Evolutionary conservation across 2,888 invertebrate species (phyloP).

Genomic region (Ochropleura leucogaster): DNA sequence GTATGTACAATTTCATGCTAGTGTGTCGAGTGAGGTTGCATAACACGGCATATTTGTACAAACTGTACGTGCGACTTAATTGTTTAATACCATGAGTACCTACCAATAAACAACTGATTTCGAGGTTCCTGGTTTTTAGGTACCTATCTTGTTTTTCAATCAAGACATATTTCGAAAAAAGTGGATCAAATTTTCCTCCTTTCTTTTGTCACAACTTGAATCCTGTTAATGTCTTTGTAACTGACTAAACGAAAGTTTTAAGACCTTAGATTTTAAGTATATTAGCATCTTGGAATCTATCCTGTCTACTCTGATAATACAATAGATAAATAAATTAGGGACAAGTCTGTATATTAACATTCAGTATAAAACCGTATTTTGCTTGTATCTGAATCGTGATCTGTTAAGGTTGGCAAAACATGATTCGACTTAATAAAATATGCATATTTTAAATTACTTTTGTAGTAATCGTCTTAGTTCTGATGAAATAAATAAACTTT

Average conservation of each 20-base stretch:
- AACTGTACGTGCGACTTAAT: constrained; percentile 16
- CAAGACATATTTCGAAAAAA: background rate
- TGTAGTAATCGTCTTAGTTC: constrained; percentile 19
- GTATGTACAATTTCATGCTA: constrained; percentile 71
- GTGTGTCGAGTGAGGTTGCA: constrained; percentile 51
- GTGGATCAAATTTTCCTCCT: background rate
- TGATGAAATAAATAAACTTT: constrained; percentile 16
- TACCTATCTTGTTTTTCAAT: background rate
- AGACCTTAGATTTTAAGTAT: constrained; percentile 3
- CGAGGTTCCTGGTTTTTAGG: background rate
- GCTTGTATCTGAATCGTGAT: constrained; percentile 76
- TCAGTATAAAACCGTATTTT: constrained; percentile 78
- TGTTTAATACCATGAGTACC: constrained; percentile 17
- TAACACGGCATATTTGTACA: constrained; percentile 39
- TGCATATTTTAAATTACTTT: constrained; percentile 52
- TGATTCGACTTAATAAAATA: constrained; percentile 69
- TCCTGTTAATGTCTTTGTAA: constrained; percentile 4
- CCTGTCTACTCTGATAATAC: constrained; percentile 70
- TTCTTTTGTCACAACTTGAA: background rate
- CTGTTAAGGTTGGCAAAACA: constrained; percentile 82
- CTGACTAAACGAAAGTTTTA: background rate
- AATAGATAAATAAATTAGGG: constrained; percentile 85
- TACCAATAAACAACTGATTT: background rate
- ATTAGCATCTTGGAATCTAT: constrained; percentile 26
- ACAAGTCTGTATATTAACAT: constrained; percentile 79